Evolutionary conservation across 35 echinoderm and acorn worm species (phyloP).

Genomic region (Antedon bifida): DNA sequence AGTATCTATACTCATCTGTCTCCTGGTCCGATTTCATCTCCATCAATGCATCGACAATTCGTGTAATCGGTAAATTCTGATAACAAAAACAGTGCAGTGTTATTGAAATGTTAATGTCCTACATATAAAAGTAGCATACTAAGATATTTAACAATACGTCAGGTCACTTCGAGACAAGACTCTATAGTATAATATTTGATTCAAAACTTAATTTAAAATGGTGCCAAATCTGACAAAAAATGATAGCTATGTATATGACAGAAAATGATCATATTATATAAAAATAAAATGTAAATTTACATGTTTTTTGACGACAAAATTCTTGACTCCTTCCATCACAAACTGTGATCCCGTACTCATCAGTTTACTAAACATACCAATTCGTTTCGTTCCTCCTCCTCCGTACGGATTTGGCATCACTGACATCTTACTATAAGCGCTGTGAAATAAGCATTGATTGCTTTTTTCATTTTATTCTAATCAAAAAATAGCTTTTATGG

Average conservation of each 20-base stretch:
- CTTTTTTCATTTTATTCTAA: too few species aligned
- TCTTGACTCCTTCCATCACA: constrained; percentile 99
- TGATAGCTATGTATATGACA: not conserved
- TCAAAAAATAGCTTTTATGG: too few species aligned
- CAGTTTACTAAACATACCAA: constrained; percentile 91
- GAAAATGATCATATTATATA: not conserved
- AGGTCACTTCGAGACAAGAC: too few species aligned
- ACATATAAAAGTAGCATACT: not conserved
- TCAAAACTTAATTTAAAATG: not conserved
- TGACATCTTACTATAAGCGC: constrained; percentile 88
- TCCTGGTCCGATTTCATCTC: constrained; percentile 92
- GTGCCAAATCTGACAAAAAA: too few species aligned
- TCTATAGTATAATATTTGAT: not conserved
- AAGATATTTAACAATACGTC: not conserved
- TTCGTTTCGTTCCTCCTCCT: constrained; percentile 81
- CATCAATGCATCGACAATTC: constrained; percentile 80
- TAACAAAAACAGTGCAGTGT: not conserved
- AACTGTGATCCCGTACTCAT: constrained; percentile 95
- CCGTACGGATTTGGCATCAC: constrained; percentile 68
- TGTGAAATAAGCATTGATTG: constrained; percentile 14
- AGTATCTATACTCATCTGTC: constrained; percentile 96
- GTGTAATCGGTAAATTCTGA: constrained; percentile 70
- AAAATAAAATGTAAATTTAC: constrained; percentile 22
- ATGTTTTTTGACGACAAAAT: constrained; percentile 99
- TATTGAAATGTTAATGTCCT: too few species aligned